phyloP scores from a whole-genome alignment of 2,888 invertebrate species.

The Raillietiella orientalis region DNA sequence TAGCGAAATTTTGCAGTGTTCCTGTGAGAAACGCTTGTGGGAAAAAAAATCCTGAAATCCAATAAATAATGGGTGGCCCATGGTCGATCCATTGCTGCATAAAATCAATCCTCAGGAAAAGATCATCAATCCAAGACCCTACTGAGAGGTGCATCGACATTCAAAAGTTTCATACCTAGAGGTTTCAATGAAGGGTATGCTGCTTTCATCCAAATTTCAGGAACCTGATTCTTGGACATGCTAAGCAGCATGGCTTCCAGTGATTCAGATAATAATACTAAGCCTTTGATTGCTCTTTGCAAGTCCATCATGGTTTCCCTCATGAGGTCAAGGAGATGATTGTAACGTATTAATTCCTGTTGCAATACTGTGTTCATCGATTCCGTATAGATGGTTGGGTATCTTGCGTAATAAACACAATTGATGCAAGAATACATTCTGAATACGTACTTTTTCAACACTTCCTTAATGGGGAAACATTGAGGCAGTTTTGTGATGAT shows the following conservation, averaged over 20 bases:
- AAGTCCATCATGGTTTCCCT: constrained; percentile 16
- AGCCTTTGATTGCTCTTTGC: constrained; percentile 35
- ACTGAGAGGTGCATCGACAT: no score
- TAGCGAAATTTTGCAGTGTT: no score
- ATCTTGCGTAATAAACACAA: no score
- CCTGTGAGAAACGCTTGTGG: constrained; percentile 4
- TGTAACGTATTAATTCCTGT: constrained; percentile 53
- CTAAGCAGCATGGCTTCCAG: constrained; percentile 31
- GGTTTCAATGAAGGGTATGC: constrained; percentile 35
- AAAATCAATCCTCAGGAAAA: no score
- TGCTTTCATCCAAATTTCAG: constrained; percentile 28
- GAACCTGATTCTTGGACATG: constrained; percentile 31
- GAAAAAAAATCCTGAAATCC: constrained; percentile 4
- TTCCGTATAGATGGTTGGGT: constrained; percentile 54
- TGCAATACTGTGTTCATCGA: constrained; percentile 60
- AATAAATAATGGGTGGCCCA: constrained; percentile 3
- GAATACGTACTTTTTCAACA: constrained; percentile 17
- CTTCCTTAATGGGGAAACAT: constrained; percentile 16
- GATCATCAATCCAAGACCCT: no score
- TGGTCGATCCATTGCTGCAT: no score
- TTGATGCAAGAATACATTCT: constrained; percentile 3
- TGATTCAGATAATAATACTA: constrained; percentile 41
- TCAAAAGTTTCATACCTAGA: constrained; percentile 12
- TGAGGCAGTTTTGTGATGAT: constrained; percentile 26
- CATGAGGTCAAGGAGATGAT: constrained; percentile 19